Base-by-base conservation (phyloP, 2,888 invertebrate genomes). In the Seira ritae region DNA sequence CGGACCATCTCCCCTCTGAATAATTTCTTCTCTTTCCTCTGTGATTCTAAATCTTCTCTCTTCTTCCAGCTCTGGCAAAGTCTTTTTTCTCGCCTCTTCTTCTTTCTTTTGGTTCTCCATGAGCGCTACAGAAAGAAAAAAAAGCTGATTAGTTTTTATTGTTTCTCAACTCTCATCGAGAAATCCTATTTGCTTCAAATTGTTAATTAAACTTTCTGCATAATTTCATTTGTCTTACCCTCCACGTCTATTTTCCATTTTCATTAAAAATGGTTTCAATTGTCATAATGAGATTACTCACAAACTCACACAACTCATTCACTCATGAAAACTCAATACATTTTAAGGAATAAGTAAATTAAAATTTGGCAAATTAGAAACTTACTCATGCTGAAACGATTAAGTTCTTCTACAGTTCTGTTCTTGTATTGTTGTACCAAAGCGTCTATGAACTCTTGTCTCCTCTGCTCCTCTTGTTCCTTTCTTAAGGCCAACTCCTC, bases 391-490 rank as follows among this genome's bases (percentile, higher is more conserved):
- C 75, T 75, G 67, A 81, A 81, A 1, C 81, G 81, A 71, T 81
- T 81, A 22, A 81, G 75, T 70, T 81, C 81, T 46, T 81, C 81
- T 8, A 81, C 81, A 1, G 81, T 81, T 55, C 81, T 81, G 22
- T 81, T 81, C 71, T 81, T 81, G 67, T 81, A 81, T 71, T 81
- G 81, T 71, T 75, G 75, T n/a, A 81, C 81, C 23, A 81, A 31
- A 15, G 81, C 81, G 55, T 81, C 81, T 70, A 81, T 75, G 23
- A 75, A 81, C 37, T 81, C 81, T 55, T 81, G 81, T 17, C 81
- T n/a, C 71, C 75, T 23, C 12, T 37, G 19, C 19, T 80, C 80
- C 55, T 80, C 80, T 31, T 74, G 74, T 6, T 76, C 73, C 62
- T 85, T 85, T 70, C 85, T 75, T 65, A 72, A 72, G 24, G 70